phyloP scores from a whole-genome alignment of 2,797 vertebrate species.

The Ispidina picta region DNA sequence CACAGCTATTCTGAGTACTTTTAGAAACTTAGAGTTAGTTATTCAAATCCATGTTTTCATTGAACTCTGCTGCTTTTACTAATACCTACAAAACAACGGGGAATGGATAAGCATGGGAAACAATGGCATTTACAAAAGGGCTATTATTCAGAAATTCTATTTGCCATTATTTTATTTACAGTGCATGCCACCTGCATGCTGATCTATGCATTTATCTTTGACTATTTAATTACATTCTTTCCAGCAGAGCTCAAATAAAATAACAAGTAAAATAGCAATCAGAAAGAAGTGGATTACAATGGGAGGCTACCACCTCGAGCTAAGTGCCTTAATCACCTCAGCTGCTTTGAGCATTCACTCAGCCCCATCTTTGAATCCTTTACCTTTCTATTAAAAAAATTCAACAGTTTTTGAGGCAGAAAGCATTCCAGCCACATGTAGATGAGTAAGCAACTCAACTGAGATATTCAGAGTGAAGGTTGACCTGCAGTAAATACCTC shows the following conservation, averaged over 20 bases:
- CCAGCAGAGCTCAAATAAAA: background rate
- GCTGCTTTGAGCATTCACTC: background rate
- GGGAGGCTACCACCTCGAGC: background rate
- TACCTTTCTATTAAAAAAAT: background rate
- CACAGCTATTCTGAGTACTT: background rate
- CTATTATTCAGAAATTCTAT: background rate
- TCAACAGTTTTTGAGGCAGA: background rate
- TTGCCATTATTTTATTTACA: background rate
- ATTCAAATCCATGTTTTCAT: background rate
- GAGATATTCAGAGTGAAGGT: background rate
- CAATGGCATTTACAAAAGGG: background rate
- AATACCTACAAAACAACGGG: background rate
- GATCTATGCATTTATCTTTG: background rate
- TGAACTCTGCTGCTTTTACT: background rate
- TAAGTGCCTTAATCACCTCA: background rate
- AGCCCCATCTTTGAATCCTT: background rate
- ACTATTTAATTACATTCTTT: background rate
- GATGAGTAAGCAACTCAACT: background rate
- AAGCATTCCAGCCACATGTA: background rate
- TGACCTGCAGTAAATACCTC: background rate
- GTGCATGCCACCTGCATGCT: background rate
- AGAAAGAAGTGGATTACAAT: background rate
- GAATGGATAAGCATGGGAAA: background rate
- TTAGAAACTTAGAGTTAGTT: background rate
- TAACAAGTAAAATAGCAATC: background rate